Percentiles rank a stretch among this genome's conserved stretches.
Evolutionary conservation across 2,888 invertebrate genomes (phyloP).

Genomic region (Drosophila infuscata): DNA sequence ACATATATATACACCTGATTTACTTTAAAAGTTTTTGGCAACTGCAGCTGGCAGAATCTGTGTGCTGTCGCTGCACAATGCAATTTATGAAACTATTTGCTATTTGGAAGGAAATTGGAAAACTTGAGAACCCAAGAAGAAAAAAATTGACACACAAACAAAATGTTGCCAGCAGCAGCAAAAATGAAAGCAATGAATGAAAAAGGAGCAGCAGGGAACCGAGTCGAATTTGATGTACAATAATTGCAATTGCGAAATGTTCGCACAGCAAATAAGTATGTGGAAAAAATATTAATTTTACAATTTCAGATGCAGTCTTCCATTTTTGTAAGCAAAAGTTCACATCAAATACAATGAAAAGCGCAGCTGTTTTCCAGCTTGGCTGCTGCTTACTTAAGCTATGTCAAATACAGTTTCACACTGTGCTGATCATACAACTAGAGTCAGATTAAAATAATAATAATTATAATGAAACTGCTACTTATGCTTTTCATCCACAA

Average conservation of each 20-base stretch:
- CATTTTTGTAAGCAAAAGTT: slow-evolving; percentile 6
- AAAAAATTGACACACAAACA: slow-evolving; percentile 3
- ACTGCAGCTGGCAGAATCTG: slow-evolving; percentile 40
- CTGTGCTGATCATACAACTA: not conserved
- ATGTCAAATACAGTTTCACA: not conserved
- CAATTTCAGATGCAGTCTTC: slow-evolving; percentile 4
- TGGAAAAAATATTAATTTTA: slow-evolving; percentile 14
- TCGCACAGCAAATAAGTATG: not conserved
- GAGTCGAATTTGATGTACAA: slow-evolving; percentile 15
- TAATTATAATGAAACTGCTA: not conserved
- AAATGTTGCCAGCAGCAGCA: slow-evolving; percentile 29
- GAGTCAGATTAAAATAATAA: not conserved
- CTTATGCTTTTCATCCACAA: not conserved
- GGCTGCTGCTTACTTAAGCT: slow-evolving; percentile 11
- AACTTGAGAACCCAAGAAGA: slow-evolving; percentile 30
- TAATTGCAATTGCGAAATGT: slow-evolving; percentile 38
- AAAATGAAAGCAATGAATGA: slow-evolving; percentile 3
- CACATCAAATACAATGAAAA: slow-evolving; percentile 34
- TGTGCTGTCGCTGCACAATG: slow-evolving; percentile 24
- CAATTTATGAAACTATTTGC: slow-evolving; percentile 59
- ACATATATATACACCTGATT: slow-evolving; percentile 33
- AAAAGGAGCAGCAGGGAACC: not conserved
- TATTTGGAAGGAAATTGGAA: slow-evolving; percentile 59
- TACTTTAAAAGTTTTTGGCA: slow-evolving; percentile 42
- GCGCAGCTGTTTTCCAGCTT: slow-evolving; percentile 8